Evolutionary conservation across 1,140 invertebrate genomes (phyloP).

Genomic region (Lepidotrigona ventralis): DNA sequence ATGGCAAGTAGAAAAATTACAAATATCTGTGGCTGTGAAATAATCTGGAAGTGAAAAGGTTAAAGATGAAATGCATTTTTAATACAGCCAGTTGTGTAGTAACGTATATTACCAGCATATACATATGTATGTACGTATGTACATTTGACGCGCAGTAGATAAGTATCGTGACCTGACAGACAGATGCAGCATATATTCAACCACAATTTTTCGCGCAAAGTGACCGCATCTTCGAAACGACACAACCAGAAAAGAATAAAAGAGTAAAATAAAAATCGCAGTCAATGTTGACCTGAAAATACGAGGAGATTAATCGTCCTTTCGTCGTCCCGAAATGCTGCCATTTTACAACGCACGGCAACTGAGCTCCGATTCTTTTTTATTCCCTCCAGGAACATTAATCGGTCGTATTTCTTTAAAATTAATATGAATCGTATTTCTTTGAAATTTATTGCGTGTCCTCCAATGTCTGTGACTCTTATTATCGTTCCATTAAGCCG

Average conservation of each 20-base stretch:
- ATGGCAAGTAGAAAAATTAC: not conserved
- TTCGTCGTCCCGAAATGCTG: no score
- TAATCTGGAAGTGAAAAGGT: not conserved
- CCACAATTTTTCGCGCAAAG: not conserved
- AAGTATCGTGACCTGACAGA: no score
- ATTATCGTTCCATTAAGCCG: conserved; percentile 6
- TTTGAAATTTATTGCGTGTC: not conserved
- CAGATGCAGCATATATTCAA: not conserved
- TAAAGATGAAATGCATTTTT: not conserved
- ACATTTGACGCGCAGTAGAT: not conserved
- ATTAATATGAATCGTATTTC: conserved; percentile 8
- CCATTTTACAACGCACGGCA: conserved; percentile 14
- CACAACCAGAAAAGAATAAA: no score
- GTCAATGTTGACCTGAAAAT: not conserved
- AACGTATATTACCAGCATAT: not conserved
- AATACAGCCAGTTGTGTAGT: not conserved
- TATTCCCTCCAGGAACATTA: not conserved
- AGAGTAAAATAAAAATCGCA: not conserved
- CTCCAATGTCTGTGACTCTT: not conserved
- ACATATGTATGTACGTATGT: not conserved
- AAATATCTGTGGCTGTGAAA: not conserved
- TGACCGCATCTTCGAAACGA: not conserved
- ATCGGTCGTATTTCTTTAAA: conserved; percentile 5
- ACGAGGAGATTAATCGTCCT: not conserved
- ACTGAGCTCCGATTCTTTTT: not conserved